Conservation (phyloP, 2,113 vertebrate genomes). For the Stercorarius parasiticus region DNA sequence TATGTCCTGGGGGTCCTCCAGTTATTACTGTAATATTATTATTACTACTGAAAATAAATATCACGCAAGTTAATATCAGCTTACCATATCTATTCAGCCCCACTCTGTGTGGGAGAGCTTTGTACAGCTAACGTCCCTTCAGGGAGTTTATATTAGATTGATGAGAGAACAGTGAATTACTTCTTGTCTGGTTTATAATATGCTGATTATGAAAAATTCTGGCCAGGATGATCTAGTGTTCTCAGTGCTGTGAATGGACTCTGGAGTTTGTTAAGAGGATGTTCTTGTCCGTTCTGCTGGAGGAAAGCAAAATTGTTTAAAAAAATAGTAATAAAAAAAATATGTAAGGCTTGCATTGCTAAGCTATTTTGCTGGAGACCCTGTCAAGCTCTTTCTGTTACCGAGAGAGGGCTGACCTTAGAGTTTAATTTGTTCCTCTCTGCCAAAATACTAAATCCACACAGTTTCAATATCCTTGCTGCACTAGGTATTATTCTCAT, state of each 20-base stretch:
- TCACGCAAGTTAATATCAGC: conserved; percentile 6
- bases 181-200: conserved; percentile 47
- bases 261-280: background rate
- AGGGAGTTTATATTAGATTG: conserved; percentile 35
- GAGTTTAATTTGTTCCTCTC: background rate
- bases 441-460: background rate
- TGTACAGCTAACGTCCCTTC: conserved; percentile 9
- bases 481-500: background rate
- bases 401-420: background rate
- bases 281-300: background rate
- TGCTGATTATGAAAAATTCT: conserved; percentile 51
- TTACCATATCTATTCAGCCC: background rate
- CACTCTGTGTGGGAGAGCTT: conserved; percentile 23
- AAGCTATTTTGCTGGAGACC: background rate
- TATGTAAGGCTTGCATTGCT: background rate
- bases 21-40: conserved; percentile 51
- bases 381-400: background rate
- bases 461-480: background rate
- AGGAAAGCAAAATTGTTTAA: background rate
- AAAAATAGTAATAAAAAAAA: background rate
- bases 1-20: background rate
- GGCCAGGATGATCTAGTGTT: background rate
- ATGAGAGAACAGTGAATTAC: conserved; percentile 50
- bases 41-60: conserved; percentile 59
- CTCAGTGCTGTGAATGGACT: background rate